These are phyloP conservation scores for Thamnophis elegans DNA, from an alignment of 2,797 vertebrate species.

Conservation along the genomic window DNA sequence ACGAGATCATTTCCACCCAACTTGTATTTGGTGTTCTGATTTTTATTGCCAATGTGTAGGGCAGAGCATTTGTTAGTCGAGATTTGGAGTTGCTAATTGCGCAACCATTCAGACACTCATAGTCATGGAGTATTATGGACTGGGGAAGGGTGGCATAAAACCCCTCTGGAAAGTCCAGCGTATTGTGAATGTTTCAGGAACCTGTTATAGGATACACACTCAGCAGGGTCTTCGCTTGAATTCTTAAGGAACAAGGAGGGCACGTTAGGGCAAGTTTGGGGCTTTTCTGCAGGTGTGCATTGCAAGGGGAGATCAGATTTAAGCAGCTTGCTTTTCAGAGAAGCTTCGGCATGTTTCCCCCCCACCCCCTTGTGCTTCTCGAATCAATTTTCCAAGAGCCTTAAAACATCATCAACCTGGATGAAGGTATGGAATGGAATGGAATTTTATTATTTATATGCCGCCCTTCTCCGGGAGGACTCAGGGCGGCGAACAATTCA, in stretches of 20 bases:
- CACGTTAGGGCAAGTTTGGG: background rate
- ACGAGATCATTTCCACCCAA: no score
- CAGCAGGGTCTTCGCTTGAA: no score
- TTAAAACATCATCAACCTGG: constrained; percentile 33
- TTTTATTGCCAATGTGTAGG: no score
- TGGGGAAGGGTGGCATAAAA: background rate
- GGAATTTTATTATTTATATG: no score
- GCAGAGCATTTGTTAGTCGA: no score
- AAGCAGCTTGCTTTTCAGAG: background rate
- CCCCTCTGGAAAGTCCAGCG: background rate
- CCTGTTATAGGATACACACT: background rate
- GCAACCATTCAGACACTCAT: no score
- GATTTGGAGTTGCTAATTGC: no score
- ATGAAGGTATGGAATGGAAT: background rate
- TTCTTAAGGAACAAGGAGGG: background rate
- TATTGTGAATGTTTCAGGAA: background rate
- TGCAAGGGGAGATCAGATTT: background rate
- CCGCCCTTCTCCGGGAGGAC: no score
- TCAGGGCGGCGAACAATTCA: no score
- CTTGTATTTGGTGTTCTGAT: no score
- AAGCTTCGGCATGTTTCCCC: no score
- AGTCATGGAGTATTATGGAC: background rate
- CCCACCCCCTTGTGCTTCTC: background rate
- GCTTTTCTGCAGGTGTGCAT: background rate
- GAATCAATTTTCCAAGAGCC: background rate